Percentiles rank a stretch among this genome's conserved stretches.
These are phyloP conservation scores for Suillia variegata DNA, from an alignment of 2,888 invertebrate species.

Conservation along the genomic window DNA sequence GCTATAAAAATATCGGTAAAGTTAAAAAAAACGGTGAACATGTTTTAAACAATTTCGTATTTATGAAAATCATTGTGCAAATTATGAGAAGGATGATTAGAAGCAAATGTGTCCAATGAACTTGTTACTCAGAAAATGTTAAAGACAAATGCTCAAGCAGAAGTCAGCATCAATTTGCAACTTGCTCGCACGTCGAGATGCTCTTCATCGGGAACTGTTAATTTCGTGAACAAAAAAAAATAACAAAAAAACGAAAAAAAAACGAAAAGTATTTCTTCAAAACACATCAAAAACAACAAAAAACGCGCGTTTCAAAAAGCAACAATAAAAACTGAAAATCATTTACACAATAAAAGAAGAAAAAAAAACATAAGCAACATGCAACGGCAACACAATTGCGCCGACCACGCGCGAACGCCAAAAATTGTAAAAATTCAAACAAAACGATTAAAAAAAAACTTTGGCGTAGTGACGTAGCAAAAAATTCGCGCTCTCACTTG, in stretches of 20 bases:
- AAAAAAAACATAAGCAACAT: slow-evolving; percentile 33
- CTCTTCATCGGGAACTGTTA: no score
- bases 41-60: no score
- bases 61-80: no score
- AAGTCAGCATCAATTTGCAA: no score
- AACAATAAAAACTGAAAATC: background rate
- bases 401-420: slow-evolving; percentile 18
- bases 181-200: no score
- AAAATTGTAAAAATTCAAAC: slow-evolving; percentile 22
- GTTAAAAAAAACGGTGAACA: no score
- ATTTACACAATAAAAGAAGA: background rate
- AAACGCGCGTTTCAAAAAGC: background rate
- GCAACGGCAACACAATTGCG: slow-evolving; percentile 36
- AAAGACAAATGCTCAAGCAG: no score
- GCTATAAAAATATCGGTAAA: no score
- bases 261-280: no score
- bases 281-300: background rate
- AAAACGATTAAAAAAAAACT: slow-evolving; percentile 25
- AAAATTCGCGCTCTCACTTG: slow-evolving; percentile 57
- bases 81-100: no score
- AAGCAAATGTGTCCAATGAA: no score
- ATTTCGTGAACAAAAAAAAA: slow-evolving; percentile 2
- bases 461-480: background rate
- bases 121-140: no score
- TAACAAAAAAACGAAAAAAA: background rate